Evolutionary conservation across 2,888 invertebrate species (phyloP).

Genomic region (Perithous albicinctus): DNA sequence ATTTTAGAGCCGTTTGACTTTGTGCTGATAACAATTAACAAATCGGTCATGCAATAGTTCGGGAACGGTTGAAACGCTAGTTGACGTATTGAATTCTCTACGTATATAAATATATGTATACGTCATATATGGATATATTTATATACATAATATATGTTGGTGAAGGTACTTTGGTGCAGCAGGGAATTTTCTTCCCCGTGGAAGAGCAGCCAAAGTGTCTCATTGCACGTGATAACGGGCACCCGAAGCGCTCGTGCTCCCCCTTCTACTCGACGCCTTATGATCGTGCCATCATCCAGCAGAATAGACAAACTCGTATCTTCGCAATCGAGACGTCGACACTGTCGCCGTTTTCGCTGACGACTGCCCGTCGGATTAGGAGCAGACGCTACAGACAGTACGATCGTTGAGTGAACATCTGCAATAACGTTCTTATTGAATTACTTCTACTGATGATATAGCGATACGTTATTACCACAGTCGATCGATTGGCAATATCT

Average conservation of each 20-base stretch:
- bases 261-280: neutral
- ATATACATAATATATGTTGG: neutral
- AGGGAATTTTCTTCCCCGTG: neutral
- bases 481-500: conserved; percentile 39
- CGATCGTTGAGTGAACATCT: conserved; percentile 1
- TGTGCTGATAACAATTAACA: conserved; percentile 9
- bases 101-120: neutral
- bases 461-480: conserved; percentile 26
- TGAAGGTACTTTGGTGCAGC: neutral
- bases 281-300: neutral
- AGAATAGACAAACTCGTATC: conserved; percentile 49
- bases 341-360: conserved; percentile 41
- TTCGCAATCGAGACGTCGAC: conserved; percentile 40
- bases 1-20: neutral
- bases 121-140: neutral
- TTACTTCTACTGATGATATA: conserved; percentile 48
- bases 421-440: conserved; percentile 52
- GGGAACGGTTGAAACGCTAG: neutral
- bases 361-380: conserved; percentile 4
- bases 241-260: conserved; percentile 17
- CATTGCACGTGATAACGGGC: conserved; percentile 37
- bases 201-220: conserved; percentile 13
- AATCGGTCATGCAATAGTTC: conserved; percentile 6
- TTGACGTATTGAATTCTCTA: neutral
- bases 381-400: conserved; percentile 1